Conservation (phyloP, 2,797 vertebrate species). For the Catostomus latipinnis region DNA sequence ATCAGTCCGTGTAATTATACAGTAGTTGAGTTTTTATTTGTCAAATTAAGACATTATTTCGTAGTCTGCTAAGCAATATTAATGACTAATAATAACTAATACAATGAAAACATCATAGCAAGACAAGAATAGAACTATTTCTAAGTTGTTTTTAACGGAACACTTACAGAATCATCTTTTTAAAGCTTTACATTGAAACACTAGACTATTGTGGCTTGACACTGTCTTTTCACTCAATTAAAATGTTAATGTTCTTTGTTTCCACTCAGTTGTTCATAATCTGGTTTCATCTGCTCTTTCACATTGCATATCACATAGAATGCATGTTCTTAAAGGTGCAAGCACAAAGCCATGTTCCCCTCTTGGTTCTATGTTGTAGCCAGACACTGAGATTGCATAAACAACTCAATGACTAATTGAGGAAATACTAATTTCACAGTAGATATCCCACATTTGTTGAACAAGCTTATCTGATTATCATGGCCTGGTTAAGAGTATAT, state of each 20-base stretch:
- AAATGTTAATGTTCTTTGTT: neutral
- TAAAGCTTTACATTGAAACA: neutral
- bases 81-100: neutral
- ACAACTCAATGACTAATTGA: constrained; percentile 1
- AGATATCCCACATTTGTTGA: neutral
- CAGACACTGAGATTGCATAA: constrained; percentile 1
- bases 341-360: constrained; percentile 20
- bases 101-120: too few species aligned
- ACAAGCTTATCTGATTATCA: neutral
- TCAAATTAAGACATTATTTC: neutral
- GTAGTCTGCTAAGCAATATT: neutral
- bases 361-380: neutral
- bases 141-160: too few species aligned
- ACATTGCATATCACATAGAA: constrained; percentile 24
- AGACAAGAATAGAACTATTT: too few species aligned
- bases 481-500: neutral
- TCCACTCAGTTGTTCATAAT: constrained; percentile 27
- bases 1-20: neutral
- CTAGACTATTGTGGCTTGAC: neutral
- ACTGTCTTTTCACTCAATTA: neutral
- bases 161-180: too few species aligned
- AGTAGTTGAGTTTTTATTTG: neutral
- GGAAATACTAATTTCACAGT: too few species aligned
- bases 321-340: constrained; percentile 47
- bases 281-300: constrained; percentile 6